Conservation (phyloP, 2,888 invertebrate species). For the Luperina nickerlii region DNA sequence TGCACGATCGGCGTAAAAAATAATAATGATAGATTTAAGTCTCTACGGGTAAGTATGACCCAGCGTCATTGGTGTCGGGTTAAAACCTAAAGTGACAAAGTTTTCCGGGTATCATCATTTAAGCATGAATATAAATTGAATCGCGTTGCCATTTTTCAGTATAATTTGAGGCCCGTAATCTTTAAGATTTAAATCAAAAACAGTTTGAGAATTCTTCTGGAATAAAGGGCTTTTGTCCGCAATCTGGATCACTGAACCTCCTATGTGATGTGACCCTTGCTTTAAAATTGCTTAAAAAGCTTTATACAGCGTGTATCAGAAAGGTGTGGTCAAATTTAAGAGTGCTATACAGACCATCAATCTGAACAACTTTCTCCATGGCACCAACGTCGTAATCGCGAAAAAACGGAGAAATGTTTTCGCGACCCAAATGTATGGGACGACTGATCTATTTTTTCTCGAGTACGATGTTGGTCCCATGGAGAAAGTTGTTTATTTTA, state of each 20-base stretch:
- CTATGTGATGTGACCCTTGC: neutral
- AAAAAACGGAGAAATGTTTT: neutral
- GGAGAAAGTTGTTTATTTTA: too few relatives aligned
- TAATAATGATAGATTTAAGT: neutral
- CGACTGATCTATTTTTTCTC: neutral
- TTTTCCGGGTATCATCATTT: neutral
- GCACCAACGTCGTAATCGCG: neutral
- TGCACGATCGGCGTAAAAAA: neutral
- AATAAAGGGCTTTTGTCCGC: neutral
- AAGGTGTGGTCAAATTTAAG: neutral
- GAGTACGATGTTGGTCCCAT: neutral
- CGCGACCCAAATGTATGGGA: neutral
- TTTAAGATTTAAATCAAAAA: neutral
- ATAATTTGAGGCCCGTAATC: neutral
- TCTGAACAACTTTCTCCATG: neutral
- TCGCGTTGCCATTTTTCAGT: neutral
- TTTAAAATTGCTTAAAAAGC: neutral
- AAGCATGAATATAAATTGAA: neutral
- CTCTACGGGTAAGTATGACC: neutral
- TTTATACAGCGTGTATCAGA: neutral
- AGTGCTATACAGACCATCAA: neutral
- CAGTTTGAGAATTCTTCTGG: neutral
- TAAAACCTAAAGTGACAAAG: neutral
- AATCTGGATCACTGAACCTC: conserved; percentile 5
- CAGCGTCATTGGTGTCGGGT: neutral